Evolutionary conservation across 2,888 invertebrate genomes (phyloP).

Genomic region (Carterocephalus palaemon): DNA sequence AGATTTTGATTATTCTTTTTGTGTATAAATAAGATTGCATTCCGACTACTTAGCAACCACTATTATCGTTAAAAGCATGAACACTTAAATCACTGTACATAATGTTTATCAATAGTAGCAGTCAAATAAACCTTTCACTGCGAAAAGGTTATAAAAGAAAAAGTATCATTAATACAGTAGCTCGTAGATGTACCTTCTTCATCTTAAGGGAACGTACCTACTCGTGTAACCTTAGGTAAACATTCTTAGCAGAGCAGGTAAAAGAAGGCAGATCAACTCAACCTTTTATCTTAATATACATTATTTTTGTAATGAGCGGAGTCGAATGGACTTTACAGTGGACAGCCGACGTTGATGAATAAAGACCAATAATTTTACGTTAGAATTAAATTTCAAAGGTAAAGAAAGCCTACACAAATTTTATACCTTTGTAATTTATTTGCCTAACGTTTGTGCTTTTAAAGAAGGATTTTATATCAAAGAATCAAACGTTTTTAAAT

Average conservation of each 20-base stretch:
- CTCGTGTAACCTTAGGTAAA: slow-evolving; percentile 1
- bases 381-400: slow-evolving; percentile 15
- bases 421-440: background rate
- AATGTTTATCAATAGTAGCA: slow-evolving; percentile 5
- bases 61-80: too few relatives aligned
- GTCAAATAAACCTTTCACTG: background rate
- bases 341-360: slow-evolving; percentile 13
- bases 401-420: background rate
- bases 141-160: slow-evolving; percentile 12
- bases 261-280: slow-evolving; percentile 3
- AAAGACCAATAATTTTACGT: slow-evolving; percentile 16
- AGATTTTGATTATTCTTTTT: too few relatives aligned
- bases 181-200: background rate
- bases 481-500: too few relatives aligned
- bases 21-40: too few relatives aligned
- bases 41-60: too few relatives aligned
- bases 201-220: background rate
- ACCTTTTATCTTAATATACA: slow-evolving; percentile 22
- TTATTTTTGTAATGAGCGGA: slow-evolving; percentile 23
- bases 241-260: slow-evolving; percentile 4
- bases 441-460: too few relatives aligned
- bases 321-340: slow-evolving; percentile 19
- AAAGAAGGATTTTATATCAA: too few relatives aligned
- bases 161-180: slow-evolving; percentile 2
- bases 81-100: background rate